phyloP scores from a whole-genome alignment of 2,797 vertebrate species.

The Neosilurus mollespiculum region DNA sequence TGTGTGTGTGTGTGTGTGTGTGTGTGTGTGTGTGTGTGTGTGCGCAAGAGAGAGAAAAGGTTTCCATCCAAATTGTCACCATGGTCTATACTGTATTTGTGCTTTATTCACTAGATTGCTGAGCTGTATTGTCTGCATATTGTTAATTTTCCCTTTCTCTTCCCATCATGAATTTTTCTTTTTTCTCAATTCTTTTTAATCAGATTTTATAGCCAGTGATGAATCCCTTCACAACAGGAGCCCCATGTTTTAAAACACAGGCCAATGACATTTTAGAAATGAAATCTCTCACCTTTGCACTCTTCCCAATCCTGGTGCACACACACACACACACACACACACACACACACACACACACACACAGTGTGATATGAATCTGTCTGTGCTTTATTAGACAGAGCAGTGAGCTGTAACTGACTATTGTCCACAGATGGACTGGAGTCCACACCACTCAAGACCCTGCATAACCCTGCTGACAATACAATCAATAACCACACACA shows the following conservation, averaged over 20 bases:
- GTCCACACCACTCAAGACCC: slow-evolving; percentile 70
- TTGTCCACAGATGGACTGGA: slow-evolving; percentile 83
- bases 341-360: slow-evolving; percentile 33
- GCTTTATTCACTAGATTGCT: slow-evolving; percentile 1
- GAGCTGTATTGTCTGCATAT: background rate
- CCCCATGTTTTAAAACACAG: slow-evolving; percentile 36
- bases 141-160: background rate
- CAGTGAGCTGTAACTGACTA: slow-evolving; percentile 83
- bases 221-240: slow-evolving; percentile 19
- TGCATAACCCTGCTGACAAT: slow-evolving; percentile 77
- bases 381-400: slow-evolving; percentile 80
- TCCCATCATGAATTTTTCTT: background rate
- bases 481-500: slow-evolving; percentile 78
- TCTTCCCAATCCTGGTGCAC: slow-evolving; percentile 12
- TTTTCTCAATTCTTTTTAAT: slow-evolving; percentile 13
- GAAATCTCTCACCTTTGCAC: slow-evolving; percentile 47
- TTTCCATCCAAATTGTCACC: background rate
- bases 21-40: background rate
- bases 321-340: slow-evolving; percentile 35
- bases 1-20: background rate
- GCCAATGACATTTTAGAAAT: slow-evolving; percentile 46
- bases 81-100: background rate
- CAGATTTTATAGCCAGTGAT: slow-evolving; percentile 21
- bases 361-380: slow-evolving; percentile 78
- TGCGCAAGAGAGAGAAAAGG: background rate